Evolutionary conservation across 1,140 invertebrate species (phyloP).

Genomic region (Lithobius niger): DNA sequence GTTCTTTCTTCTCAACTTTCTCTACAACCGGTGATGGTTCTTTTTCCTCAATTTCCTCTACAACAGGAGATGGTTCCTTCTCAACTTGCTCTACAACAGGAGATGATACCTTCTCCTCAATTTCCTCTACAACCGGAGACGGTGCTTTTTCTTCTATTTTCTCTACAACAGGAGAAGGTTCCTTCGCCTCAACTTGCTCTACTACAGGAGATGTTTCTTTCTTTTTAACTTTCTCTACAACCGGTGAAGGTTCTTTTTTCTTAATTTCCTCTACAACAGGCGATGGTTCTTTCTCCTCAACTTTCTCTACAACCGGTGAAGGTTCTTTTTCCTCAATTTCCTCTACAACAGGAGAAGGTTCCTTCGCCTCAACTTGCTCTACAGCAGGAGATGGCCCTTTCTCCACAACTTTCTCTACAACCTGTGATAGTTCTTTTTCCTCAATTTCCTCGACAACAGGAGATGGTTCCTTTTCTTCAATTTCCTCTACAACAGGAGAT

Average conservation of each 20-base stretch:
- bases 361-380: too few species aligned
- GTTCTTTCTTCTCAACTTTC: background rate
- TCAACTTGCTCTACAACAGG: background rate
- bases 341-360: too few species aligned
- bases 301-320: too few species aligned
- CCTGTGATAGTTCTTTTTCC: too few species aligned
- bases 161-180: background rate
- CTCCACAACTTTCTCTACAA: background rate
- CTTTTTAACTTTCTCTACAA: constrained; percentile 11
- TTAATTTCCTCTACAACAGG: background rate
- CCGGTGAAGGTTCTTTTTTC: background rate
- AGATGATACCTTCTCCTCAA: background rate
- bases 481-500: too few species aligned
- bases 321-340: too few species aligned
- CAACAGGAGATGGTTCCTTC: background rate
- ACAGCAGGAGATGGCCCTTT: too few species aligned
- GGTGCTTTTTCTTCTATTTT: background rate
- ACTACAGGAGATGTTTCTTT: constrained; percentile 7
- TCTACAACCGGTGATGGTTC: too few species aligned
- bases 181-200: background rate
- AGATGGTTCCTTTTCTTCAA: too few species aligned
- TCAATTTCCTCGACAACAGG: too few species aligned
- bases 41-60: background rate
- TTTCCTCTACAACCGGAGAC: background rate
- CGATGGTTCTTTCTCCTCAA: too few species aligned